These are phyloP conservation scores for Hoplodrina blanda DNA, from an alignment of 2,888 invertebrate genomes.

Conservation along the genomic window DNA sequence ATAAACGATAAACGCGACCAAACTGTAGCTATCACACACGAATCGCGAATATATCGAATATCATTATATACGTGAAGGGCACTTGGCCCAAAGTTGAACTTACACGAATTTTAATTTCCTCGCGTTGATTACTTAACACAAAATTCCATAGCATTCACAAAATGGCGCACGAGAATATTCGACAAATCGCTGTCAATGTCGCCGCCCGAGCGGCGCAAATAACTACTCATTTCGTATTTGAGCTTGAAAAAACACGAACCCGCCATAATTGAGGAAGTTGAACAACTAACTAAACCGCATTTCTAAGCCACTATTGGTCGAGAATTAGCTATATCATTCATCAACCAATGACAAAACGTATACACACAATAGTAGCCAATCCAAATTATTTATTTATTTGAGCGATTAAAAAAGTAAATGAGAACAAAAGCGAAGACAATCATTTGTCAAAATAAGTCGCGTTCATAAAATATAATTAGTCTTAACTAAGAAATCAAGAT, in stretches of 20 bases:
- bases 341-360: slow-evolving; percentile 46
- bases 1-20: slow-evolving; percentile 62
- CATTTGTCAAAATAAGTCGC: slow-evolving; percentile 55
- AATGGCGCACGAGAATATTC: slow-evolving; percentile 89
- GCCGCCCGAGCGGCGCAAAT: slow-evolving; percentile 87
- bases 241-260: slow-evolving; percentile 89
- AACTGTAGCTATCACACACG: slow-evolving; percentile 69
- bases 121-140: slow-evolving; percentile 84
- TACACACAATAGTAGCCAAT: slow-evolving; percentile 32
- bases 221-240: slow-evolving; percentile 88
- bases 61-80: slow-evolving; percentile 66
- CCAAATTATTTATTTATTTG: background rate
- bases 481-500: background rate
- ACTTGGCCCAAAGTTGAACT: slow-evolving; percentile 76
- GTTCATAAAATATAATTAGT: slow-evolving; percentile 42
- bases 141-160: slow-evolving; percentile 86
- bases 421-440: slow-evolving; percentile 35
- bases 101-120: slow-evolving; percentile 76
- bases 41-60: slow-evolving; percentile 73
- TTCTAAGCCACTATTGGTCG: slow-evolving; percentile 53
- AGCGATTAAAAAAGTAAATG: slow-evolving; percentile 4
- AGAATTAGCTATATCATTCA: fast-evolving
- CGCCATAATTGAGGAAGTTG: slow-evolving; percentile 84
- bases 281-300: slow-evolving; percentile 66
- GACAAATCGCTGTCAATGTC: slow-evolving; percentile 89